phyloP scores from a whole-genome alignment of 2,797 vertebrate genomes.

The Alfaro cultratus region DNA sequence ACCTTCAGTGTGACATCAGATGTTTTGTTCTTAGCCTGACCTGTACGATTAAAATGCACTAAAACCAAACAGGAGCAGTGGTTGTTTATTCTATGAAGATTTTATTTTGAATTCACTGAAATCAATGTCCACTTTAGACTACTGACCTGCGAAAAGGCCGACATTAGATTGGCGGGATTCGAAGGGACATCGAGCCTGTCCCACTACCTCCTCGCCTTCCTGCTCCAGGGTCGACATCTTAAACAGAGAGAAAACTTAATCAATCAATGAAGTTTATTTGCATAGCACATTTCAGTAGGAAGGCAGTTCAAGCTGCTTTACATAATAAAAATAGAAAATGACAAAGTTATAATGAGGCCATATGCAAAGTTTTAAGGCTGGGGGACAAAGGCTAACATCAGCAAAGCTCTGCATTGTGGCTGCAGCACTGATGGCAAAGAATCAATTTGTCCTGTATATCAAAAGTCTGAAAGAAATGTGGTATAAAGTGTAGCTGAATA shows the following conservation, averaged over 20 bases:
- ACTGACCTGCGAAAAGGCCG: constrained; percentile 90
- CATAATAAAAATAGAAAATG: too few species aligned
- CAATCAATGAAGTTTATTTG: too few species aligned
- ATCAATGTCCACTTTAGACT: background rate
- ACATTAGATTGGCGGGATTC: constrained; percentile 92
- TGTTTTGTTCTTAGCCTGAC: background rate
- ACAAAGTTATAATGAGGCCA: background rate
- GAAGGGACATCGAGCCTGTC: constrained; percentile 93
- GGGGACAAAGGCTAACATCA: constrained; percentile 16
- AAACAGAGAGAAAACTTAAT: constrained; percentile 33
- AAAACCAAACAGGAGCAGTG: background rate
- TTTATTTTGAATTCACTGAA: background rate
- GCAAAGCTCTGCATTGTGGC: constrained; percentile 33
- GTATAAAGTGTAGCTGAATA: background rate
- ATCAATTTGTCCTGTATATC: constrained; percentile 7
- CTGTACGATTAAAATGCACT: background rate
- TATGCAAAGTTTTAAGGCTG: background rate
- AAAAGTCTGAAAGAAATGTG: constrained; percentile 18
- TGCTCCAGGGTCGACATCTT: constrained; percentile 89
- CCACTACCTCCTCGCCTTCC: constrained; percentile 92
- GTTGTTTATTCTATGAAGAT: background rate
- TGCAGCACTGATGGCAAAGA: constrained; percentile 9
- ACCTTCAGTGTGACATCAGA: background rate
- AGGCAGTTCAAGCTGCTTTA: too few species aligned
- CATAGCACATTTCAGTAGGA: too few species aligned